A percentile compares a stretch with the other conserved stretches of the same genome.
Evolutionary conservation across 2,888 invertebrate genomes (phyloP).

Genomic region (Melinaea marsaeus): DNA sequence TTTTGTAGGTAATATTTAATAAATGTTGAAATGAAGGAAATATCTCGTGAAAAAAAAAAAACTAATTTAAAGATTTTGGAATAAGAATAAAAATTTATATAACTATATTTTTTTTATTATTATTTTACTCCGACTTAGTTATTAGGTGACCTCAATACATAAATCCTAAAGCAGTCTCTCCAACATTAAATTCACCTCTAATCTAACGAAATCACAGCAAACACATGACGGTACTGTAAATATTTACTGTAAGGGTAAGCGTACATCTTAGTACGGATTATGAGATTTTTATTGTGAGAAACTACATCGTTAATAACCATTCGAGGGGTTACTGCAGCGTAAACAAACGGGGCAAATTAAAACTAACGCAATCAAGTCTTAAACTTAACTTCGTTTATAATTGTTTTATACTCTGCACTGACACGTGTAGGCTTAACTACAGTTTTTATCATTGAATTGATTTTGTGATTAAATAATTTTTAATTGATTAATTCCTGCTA

Average conservation of each 20-base stretch:
- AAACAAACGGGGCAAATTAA: constrained; percentile 23
- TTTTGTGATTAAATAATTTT: neutral
- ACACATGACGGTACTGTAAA: constrained; percentile 59
- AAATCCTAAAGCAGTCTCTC: constrained; percentile 20
- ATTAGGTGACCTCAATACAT: constrained; percentile 17
- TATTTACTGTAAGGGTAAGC: constrained; percentile 59
- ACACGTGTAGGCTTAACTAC: neutral
- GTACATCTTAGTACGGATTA: constrained; percentile 46
- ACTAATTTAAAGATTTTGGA: no score
- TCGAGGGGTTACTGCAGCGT: constrained; percentile 28
- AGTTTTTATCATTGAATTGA: neutral
- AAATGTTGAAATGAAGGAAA: no score
- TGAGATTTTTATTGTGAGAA: constrained; percentile 67
- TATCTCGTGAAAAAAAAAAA: no score
- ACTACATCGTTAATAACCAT: constrained; percentile 40
- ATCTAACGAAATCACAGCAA: constrained; percentile 40
- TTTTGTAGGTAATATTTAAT: no score
- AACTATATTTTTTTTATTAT: no score
- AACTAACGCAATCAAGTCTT: constrained; percentile 22
- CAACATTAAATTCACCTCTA: constrained; percentile 28
- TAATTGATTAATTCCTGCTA: neutral
- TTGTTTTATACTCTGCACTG: neutral
- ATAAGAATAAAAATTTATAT: no score
- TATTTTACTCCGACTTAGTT: neutral
- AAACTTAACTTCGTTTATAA: constrained; percentile 1